Evolutionary conservation across 2,888 invertebrate species (phyloP).

Genomic region (Acanthopleura granulata): DNA sequence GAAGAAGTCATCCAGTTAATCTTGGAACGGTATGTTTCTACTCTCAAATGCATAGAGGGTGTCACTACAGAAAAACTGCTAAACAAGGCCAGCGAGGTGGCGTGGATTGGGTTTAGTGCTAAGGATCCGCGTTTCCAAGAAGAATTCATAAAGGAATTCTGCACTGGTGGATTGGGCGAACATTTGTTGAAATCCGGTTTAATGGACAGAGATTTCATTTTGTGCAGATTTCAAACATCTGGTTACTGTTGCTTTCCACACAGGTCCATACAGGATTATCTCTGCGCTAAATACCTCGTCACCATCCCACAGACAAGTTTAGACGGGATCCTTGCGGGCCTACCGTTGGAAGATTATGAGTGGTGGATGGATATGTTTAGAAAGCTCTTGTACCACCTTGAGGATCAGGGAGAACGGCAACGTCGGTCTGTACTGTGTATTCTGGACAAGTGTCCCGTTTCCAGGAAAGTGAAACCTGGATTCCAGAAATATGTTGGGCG

Average conservation of each 20-base stretch:
- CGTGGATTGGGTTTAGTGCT: neutral
- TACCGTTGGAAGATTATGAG: too few species aligned
- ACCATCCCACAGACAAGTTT: too few species aligned
- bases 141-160: neutral
- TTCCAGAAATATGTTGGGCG: too few species aligned
- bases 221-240: neutral
- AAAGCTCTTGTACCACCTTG: too few species aligned
- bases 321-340: too few species aligned
- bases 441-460: too few species aligned
- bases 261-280: neutral
- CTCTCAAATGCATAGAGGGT: neutral
- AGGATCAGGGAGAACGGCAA: too few species aligned
- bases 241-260: slow-evolving; percentile 7
- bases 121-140: neutral
- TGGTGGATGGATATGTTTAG: too few species aligned
- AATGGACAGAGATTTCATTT: neutral
- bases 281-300: too few species aligned
- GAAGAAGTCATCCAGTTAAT: neutral
- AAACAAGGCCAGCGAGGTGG: neutral
- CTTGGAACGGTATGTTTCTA: neutral
- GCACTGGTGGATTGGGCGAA: neutral
- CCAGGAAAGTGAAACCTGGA: too few species aligned
- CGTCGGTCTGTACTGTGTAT: too few species aligned
- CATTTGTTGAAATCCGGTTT: slow-evolving; percentile 1
- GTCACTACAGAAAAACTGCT: neutral